Evolutionary conservation across 23 tunicate genomes (phyloP).

Genomic region (Trididemnum miniatum): DNA sequence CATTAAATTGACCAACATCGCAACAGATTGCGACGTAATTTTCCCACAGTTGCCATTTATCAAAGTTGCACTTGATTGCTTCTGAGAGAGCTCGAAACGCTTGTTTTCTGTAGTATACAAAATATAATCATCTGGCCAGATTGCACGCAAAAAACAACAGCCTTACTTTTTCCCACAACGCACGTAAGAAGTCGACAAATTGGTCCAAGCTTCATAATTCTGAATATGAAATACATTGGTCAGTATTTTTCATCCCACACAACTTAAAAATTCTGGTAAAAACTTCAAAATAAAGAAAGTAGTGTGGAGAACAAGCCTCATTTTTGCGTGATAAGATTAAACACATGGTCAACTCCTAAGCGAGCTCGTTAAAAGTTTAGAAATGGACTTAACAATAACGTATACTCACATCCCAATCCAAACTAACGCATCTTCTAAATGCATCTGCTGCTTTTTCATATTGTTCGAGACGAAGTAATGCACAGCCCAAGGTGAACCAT

Average conservation of each 20-base stretch:
- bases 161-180: slow-evolving; percentile 74
- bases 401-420: slow-evolving; percentile 91
- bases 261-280: too few species aligned
- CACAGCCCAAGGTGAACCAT: slow-evolving; percentile 93
- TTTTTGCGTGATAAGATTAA: too few species aligned
- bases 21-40: slow-evolving; percentile 58
- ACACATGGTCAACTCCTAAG: too few species aligned
- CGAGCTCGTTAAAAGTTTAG: too few species aligned
- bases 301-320: too few species aligned
- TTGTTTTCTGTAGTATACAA: slow-evolving; percentile 35
- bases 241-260: too few species aligned
- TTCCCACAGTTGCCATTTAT: slow-evolving; percentile 95
- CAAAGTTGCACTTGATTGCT: slow-evolving; percentile 85
- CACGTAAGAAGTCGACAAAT: slow-evolving; percentile 72
- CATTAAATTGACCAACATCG: slow-evolving; percentile 80
- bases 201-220: slow-evolving; percentile 95
- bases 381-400: too few species aligned
- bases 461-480: slow-evolving; percentile 41
- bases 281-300: not conserved
- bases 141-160: not conserved
- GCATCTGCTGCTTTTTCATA: slow-evolving; percentile 77
- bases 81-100: slow-evolving; percentile 72
- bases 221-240: too few species aligned
- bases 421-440: slow-evolving; percentile 80
- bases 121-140: not conserved